Evolutionary conservation across 1,140 invertebrate species (phyloP), one percentile per base, ranked within the genome.

Genomic region (Temnothorax longispinosus): DNA sequence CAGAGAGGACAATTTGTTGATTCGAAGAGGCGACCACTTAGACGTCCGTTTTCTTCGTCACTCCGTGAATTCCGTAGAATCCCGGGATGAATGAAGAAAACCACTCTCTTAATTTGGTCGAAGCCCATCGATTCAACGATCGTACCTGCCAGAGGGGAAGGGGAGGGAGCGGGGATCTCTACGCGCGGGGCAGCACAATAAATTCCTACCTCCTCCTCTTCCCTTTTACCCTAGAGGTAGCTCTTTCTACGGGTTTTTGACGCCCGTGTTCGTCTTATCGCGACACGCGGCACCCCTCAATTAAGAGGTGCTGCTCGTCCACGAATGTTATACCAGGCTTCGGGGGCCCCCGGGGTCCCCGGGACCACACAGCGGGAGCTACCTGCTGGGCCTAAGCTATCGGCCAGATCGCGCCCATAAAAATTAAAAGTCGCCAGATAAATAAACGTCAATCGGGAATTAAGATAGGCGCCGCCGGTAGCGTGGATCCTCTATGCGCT

Each of bases 391-490:
- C 32, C 89, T 88, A 90, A 91, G 82, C 89, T 91, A 91, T 91
- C 89, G 89, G 64, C 72, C 80, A 88, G 91, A 95, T 95, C 94
- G 93, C 88, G 94, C 88, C 93, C 93, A 93, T 95, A 95, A 95
- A 95, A 95, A 94, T 94, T 94, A 94, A 95, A 94, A 92, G 92
- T 92, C 93, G 92, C 89, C 93, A 94, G 94, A 95, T 95, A 95
- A 95, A 95, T 95, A 95, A 94, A 94, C 92, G 94, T 93, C 94
- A 94, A 94, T 94, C 91, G 92, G 89, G 91, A 95, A 95, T 95
- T 95, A 94, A 95, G 94, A 95, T 94, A 94, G 93, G 94, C 91
- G 92, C 91, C 93, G 92, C 78, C 91, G 65, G 89, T 92, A 92
- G 92, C 92, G 85, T 74, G 84, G 76, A 74, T 72, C 72, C 60